phyloP scores from a whole-genome alignment of 2,113 vertebrate genomes.

The Microtus ochrogaster region DNA sequence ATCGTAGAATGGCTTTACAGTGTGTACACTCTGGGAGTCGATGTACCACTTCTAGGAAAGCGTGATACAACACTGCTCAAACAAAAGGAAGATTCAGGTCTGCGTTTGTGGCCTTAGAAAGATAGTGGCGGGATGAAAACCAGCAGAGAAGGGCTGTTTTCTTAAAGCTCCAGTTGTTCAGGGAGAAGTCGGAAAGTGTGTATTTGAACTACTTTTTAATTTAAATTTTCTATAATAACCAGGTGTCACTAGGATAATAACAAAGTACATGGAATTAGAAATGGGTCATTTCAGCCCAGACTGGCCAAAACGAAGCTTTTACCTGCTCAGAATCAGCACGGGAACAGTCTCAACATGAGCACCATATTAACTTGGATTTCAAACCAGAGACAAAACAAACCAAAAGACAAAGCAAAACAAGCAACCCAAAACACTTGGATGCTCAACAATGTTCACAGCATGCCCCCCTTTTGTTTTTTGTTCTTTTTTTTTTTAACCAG shows the following conservation, averaged over 20 bases:
- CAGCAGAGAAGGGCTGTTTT: background rate
- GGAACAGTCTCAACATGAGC: conserved; percentile 3
- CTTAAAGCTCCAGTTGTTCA: background rate
- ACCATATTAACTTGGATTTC: conserved; percentile 6
- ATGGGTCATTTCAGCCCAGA: background rate
- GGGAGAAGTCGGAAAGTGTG: background rate
- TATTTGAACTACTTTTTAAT: conserved; percentile 4
- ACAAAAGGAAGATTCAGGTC: background rate
- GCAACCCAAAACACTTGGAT: background rate
- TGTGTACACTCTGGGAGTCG: background rate
- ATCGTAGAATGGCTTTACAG: conserved; percentile 8
- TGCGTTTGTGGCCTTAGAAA: background rate
- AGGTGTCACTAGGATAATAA: background rate
- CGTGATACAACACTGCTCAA: background rate
- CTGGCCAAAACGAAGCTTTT: background rate
- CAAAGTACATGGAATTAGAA: background rate
- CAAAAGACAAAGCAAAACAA: conserved; percentile 51
- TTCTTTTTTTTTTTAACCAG: background rate
- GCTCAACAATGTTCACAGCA: background rate
- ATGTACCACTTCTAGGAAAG: background rate
- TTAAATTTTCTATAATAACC: conserved; percentile 49
- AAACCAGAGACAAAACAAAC: conserved; percentile 42
- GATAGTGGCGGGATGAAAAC: background rate
- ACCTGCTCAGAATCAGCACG: background rate
- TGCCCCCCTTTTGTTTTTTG: too few species aligned